A percentile compares a stretch with the other conserved stretches of the same genome.
phyloP scores from a whole-genome alignment of 2,113 vertebrate genomes.

The Apteryx owenii region DNA sequence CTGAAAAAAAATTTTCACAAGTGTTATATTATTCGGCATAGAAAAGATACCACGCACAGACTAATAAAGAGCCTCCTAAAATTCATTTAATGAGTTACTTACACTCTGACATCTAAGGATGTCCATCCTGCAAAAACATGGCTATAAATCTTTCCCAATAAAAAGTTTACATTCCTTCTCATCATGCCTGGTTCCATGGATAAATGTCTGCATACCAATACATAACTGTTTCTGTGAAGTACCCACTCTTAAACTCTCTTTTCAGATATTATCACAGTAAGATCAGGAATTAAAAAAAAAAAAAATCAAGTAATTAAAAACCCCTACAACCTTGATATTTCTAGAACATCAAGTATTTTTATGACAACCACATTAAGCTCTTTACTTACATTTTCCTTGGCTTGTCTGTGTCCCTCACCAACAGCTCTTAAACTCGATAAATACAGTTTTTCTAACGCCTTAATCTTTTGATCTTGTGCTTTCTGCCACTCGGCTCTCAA shows the following conservation, averaged over 20 bases:
- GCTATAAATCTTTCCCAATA: not conserved
- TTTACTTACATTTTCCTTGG: constrained; percentile 88
- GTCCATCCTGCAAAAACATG: not conserved
- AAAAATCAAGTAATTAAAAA: too few relatives aligned
- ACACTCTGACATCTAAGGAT: not conserved
- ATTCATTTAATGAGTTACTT: not conserved
- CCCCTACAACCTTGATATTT: not conserved
- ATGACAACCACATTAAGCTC: not conserved
- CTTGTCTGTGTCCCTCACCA: constrained; percentile 87
- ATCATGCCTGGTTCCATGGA: not conserved
- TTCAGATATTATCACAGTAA: not conserved
- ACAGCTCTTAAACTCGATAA: constrained; percentile 83
- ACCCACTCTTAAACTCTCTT: not conserved
- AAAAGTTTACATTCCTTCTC: not conserved
- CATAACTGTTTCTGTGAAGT: not conserved
- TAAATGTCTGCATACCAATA: not conserved
- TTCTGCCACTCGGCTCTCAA: constrained; percentile 85
- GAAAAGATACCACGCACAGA: not conserved
- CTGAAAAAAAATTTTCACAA: not conserved
- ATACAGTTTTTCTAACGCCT: constrained; percentile 82
- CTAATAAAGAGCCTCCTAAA: not conserved
- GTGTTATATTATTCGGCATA: not conserved
- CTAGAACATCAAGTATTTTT: not conserved
- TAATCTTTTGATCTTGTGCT: constrained; percentile 82
- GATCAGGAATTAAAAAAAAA: not conserved